phyloP scores from a whole-genome alignment of 1,140 invertebrate genomes.

The Diachasmimorpha longicaudata region DNA sequence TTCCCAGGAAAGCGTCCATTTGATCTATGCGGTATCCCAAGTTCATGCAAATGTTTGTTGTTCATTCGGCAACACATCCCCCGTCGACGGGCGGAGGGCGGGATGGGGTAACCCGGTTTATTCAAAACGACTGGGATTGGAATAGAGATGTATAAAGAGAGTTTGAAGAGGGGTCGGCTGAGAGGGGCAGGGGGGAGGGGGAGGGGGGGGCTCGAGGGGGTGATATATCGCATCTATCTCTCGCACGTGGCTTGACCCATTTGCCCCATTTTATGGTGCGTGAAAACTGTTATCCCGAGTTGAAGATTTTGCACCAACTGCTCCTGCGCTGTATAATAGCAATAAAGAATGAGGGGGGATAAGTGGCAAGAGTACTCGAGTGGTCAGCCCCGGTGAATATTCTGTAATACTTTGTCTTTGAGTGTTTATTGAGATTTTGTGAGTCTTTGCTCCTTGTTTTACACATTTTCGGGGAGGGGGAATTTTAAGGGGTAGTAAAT shows the following conservation, averaged over 20 bases:
- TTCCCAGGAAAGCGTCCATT: not conserved
- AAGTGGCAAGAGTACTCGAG: not conserved
- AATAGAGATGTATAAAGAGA: not conserved
- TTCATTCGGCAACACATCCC: not conserved
- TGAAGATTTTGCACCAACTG: not conserved
- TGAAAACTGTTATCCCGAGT: not conserved
- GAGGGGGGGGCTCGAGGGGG: not conserved
- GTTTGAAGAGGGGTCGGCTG: not conserved
- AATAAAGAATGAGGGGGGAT: not conserved
- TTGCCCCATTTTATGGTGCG: not conserved
- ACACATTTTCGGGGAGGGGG: too few relatives aligned
- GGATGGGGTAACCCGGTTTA: not conserved
- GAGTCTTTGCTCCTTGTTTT: not conserved
- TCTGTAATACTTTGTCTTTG: not conserved
- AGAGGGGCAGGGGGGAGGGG: too few relatives aligned
- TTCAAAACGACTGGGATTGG: not conserved
- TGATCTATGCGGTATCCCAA: not conserved
- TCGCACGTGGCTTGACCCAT: not conserved
- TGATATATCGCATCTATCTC: not conserved
- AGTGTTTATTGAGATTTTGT: not conserved
- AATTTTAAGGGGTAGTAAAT: too few relatives aligned
- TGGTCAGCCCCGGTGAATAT: not conserved
- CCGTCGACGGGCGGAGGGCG: too few relatives aligned
- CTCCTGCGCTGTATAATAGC: not conserved
- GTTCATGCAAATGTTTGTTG: not conserved